Conservation (phyloP, 2,888 invertebrate genomes). For the Ferrisia virgata region DNA sequence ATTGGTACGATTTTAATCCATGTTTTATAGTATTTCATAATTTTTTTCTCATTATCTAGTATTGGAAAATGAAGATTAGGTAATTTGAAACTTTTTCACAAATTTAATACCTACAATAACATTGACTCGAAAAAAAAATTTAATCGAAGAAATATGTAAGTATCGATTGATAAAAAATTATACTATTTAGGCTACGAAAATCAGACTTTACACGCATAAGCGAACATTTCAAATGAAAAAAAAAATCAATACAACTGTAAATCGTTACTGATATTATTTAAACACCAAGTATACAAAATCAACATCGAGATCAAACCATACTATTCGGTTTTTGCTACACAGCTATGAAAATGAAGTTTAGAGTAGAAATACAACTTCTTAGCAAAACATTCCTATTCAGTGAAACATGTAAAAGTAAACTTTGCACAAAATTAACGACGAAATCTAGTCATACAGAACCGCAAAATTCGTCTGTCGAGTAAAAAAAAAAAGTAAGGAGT, state of each 20-base stretch:
- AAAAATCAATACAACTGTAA: background rate
- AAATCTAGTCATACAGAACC: background rate
- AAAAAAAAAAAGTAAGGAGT: background rate
- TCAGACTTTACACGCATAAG: too few relatives aligned
- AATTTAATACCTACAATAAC: too few relatives aligned
- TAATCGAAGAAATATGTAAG: too few relatives aligned
- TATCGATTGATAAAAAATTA: too few relatives aligned
- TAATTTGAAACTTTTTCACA: too few relatives aligned
- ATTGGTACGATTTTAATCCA: too few relatives aligned
- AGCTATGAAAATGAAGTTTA: background rate
- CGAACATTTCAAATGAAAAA: background rate
- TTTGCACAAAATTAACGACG: background rate
- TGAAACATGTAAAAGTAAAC: conserved; percentile 13
- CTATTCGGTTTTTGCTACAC: background rate
- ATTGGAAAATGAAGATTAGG: too few relatives aligned
- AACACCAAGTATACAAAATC: background rate
- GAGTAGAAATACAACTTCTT: background rate
- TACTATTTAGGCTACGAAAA: too few relatives aligned
- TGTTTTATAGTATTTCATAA: too few relatives aligned
- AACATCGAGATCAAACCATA: background rate
- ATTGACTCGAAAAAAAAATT: too few relatives aligned
- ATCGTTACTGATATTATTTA: background rate
- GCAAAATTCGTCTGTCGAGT: background rate
- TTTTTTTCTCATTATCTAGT: too few relatives aligned
- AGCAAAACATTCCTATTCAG: conserved; percentile 2